Evolutionary conservation across 2,797 vertebrate genomes (phyloP).

Genomic region (Lagocephalus sceleratus): DNA sequence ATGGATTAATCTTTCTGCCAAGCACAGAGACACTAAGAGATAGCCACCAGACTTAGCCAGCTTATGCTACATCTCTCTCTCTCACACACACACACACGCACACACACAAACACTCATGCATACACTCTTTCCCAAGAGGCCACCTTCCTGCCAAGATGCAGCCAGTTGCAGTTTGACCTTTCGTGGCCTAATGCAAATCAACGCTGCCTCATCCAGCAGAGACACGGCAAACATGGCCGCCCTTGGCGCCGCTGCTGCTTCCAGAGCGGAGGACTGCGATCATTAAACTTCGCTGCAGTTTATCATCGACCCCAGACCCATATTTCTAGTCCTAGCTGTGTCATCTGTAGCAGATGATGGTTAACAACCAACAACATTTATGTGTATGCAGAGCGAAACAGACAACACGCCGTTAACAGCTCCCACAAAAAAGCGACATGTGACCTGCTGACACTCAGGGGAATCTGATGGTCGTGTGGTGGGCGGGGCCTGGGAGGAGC

Average conservation of each 20-base stretch:
- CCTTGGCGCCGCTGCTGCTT: too few species aligned
- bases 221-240: too few species aligned
- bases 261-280: too few species aligned
- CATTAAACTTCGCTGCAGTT: too few species aligned
- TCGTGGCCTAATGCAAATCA: constrained; percentile 49
- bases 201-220: too few species aligned
- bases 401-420: not conserved
- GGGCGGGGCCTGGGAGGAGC: constrained; percentile 20
- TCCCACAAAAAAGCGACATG: not conserved
- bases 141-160: constrained; percentile 29
- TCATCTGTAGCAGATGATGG: not conserved
- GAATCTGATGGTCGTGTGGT: not conserved
- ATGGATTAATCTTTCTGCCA: constrained; percentile 73
- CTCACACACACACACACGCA: not conserved
- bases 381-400: not conserved
- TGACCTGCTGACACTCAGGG: not conserved
- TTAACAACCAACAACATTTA: not conserved
- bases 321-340: too few species aligned
- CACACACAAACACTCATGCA: constrained; percentile 17
- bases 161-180: constrained; percentile 70
- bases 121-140: constrained; percentile 36
- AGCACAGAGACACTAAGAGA: constrained; percentile 60
- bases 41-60: constrained; percentile 64
- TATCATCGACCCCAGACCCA: too few species aligned
- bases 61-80: constrained; percentile 44